A percentile compares a stretch with the other conserved stretches of the same genome.
Evolutionary conservation across 2,797 vertebrate genomes (phyloP).

Genomic region (Peromyscus eremicus): DNA sequence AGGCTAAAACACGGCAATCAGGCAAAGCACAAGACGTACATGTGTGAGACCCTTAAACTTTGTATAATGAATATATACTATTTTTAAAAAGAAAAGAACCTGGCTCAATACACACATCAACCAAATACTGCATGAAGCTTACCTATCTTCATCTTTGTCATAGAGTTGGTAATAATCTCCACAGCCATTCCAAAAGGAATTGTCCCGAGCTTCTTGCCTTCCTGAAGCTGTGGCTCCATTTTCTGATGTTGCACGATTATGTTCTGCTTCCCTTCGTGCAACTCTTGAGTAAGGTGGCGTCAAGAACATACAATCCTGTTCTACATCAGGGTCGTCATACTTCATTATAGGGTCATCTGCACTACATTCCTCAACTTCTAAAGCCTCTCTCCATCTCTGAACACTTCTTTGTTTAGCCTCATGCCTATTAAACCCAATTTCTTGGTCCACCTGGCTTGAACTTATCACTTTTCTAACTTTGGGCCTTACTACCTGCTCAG

Average conservation of each 20-base stretch:
- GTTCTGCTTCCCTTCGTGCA: slow-evolving; percentile 74
- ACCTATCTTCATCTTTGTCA: slow-evolving; percentile 89
- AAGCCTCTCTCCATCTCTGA: slow-evolving; percentile 75
- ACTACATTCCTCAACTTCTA: slow-evolving; percentile 78
- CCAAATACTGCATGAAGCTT: slow-evolving; percentile 40
- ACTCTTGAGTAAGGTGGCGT: slow-evolving; percentile 76
- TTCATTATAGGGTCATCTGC: slow-evolving; percentile 78
- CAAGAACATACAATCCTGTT: slow-evolving; percentile 76
- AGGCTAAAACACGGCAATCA: not conserved
- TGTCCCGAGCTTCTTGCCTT: slow-evolving; percentile 65
- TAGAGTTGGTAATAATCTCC: slow-evolving; percentile 83
- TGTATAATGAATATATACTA: not conserved
- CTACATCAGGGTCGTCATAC: slow-evolving; percentile 76
- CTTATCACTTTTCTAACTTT: slow-evolving; percentile 89
- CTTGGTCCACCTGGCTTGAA: slow-evolving; percentile 82
- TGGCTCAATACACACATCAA: not conserved
- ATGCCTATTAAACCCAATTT: slow-evolving; percentile 68
- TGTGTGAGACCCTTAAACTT: not conserved
- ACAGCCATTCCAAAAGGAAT: slow-evolving; percentile 86
- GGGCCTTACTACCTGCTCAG: slow-evolving; percentile 91
- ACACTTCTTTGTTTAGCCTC: slow-evolving; percentile 79
- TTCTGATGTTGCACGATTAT: slow-evolving; percentile 58
- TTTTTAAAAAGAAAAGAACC: not conserved
- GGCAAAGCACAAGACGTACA: not conserved
- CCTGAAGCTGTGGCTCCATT: slow-evolving; percentile 54